phyloP scores from a whole-genome alignment of 2,888 invertebrate genomes.

The Scaeva pyrastri region DNA sequence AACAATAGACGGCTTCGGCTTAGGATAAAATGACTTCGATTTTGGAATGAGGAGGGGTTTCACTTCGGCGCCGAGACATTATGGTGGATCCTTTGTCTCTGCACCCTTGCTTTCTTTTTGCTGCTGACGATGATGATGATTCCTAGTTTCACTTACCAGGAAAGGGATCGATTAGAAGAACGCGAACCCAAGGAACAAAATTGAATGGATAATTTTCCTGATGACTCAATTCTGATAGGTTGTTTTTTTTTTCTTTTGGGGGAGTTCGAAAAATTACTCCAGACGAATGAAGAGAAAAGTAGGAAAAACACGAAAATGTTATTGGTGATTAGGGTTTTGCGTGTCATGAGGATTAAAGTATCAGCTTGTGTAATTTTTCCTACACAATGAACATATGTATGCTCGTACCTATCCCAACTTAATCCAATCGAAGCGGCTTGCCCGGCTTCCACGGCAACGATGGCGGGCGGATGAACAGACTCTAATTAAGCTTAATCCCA shows the following conservation, averaged over 20 bases:
- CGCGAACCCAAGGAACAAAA: neutral
- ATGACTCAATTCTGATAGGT: conserved; percentile 55
- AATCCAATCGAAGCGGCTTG: neutral
- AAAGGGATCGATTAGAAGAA: neutral
- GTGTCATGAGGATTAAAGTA: conserved; percentile 28
- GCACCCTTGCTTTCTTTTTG: neutral
- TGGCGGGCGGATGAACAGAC: neutral
- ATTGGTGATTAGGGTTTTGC: conserved; percentile 40
- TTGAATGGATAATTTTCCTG: conserved; percentile 26
- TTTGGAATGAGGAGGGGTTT: neutral
- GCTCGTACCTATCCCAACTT: neutral
- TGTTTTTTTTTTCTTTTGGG: conserved; percentile 7
- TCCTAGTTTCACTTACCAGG: conserved; percentile 23
- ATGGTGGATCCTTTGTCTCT: conserved; percentile 22
- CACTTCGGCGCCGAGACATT: neutral
- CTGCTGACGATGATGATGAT: conserved; percentile 31
- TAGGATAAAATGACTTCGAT: conserved; percentile 43
- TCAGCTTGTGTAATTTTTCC: neutral
- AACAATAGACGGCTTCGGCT: conserved; percentile 54
- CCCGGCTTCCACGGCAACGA: no score
- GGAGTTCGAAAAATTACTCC: neutral
- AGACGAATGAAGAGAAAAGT: neutral
- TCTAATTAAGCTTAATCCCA: conserved; percentile 24
- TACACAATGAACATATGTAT: neutral
- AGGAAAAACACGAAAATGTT: neutral